Percentiles rank a stretch among this genome's conserved stretches.
These are phyloP conservation scores for Epizoanthus ramosus DNA, from an alignment of 92 coral and sea anemone genomes.

Conservation along the genomic window DNA sequence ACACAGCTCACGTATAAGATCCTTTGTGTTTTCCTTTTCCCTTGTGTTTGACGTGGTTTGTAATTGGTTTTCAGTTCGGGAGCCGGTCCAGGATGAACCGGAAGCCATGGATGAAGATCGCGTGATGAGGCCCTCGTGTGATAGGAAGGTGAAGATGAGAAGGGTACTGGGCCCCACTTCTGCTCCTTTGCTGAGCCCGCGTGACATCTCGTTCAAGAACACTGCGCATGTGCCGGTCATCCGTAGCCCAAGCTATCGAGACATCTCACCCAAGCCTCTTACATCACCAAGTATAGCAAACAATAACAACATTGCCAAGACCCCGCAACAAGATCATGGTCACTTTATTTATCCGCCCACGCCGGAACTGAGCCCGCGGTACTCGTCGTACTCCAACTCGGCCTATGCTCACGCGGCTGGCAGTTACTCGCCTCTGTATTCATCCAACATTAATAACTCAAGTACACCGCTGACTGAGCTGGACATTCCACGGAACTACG, in stretches of 20 bases:
- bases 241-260: slow-evolving; percentile 67
- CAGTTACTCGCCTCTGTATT: slow-evolving; percentile 62
- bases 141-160: slow-evolving; percentile 52
- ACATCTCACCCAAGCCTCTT: slow-evolving; percentile 67
- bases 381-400: slow-evolving; percentile 65
- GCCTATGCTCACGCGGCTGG: slow-evolving; percentile 61
- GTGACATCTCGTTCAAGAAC: slow-evolving; percentile 50
- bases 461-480: slow-evolving; percentile 61
- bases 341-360: slow-evolving; percentile 89
- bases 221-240: slow-evolving; percentile 50
- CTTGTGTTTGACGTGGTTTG: neutral
- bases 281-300: slow-evolving; percentile 68
- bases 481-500: slow-evolving; percentile 81
- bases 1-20: too few relatives aligned
- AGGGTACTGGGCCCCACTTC: slow-evolving; percentile 72
- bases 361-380: slow-evolving; percentile 84
- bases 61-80: slow-evolving; percentile 16
- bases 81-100: slow-evolving; percentile 45
- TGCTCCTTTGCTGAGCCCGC: slow-evolving; percentile 73
- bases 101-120: slow-evolving; percentile 71
- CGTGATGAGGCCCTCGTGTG: slow-evolving; percentile 38
- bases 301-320: slow-evolving; percentile 72
- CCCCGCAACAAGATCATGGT: slow-evolving; percentile 73
- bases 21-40: neutral
- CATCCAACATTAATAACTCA: slow-evolving; percentile 56